Evolutionary conservation across 2,113 vertebrate genomes (phyloP).

Genomic region (Megaceryle torquata): DNA sequence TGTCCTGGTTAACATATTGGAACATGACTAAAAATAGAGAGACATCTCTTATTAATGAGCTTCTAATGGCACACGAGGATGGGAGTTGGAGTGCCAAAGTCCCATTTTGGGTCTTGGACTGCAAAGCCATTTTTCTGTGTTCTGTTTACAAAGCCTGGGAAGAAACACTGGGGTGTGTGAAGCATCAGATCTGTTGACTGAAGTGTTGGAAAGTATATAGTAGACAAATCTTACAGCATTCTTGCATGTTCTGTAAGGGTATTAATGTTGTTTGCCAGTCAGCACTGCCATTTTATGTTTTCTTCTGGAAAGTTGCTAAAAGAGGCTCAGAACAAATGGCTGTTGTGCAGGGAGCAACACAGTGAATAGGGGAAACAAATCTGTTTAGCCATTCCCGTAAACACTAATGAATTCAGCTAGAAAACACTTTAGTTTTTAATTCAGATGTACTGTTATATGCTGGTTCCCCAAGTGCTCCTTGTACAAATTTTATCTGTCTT

Average conservation of each 20-base stretch:
- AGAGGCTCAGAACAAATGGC: constrained; percentile 13
- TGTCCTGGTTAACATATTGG: background rate
- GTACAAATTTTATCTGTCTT: constrained; percentile 55
- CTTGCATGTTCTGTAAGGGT: background rate
- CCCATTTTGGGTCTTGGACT: background rate
- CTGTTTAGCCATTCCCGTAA: constrained; percentile 44
- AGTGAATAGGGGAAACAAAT: background rate
- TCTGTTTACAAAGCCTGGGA: background rate
- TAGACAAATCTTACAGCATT: background rate
- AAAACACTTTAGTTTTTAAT: constrained; percentile 45
- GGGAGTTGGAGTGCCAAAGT: background rate
- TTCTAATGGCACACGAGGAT: background rate
- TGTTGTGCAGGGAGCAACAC: background rate
- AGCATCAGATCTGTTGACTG: background rate
- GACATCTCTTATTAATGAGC: background rate
- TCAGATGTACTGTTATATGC: constrained; percentile 18
- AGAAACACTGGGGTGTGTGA: background rate
- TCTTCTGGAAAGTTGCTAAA: constrained; percentile 24
- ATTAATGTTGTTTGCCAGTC: background rate
- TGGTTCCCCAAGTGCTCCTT: constrained; percentile 50
- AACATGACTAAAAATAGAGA: background rate
- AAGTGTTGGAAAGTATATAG: background rate
- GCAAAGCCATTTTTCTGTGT: background rate
- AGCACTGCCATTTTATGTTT: background rate
- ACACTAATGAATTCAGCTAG: constrained; percentile 57